These are phyloP conservation scores for Tapera naevia DNA, from an alignment of 2,797 vertebrate genomes.

Conservation along the genomic window DNA sequence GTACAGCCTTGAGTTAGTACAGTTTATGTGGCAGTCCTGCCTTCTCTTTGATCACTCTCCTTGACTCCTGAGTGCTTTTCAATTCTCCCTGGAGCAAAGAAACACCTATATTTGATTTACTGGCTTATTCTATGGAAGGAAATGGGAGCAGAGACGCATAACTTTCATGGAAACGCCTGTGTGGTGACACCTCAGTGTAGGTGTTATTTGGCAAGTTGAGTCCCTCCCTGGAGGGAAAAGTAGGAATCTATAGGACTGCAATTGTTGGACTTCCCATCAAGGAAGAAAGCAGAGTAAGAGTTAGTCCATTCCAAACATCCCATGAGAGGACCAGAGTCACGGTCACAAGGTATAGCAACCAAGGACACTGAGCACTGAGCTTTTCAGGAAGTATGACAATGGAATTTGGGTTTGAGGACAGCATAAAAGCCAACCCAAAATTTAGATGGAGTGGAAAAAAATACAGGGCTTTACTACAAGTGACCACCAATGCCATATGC, in stretches of 20 bases:
- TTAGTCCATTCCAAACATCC: background rate
- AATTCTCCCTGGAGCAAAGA: background rate
- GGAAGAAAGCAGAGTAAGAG: background rate
- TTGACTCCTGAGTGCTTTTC: background rate
- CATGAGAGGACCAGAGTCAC: background rate
- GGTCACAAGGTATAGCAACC: background rate
- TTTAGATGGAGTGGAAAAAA: background rate
- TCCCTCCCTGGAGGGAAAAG: background rate
- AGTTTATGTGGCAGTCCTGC: background rate
- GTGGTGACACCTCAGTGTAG: background rate
- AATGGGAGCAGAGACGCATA: background rate
- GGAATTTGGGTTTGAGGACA: background rate
- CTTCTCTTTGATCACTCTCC: background rate
- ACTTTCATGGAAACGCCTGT: background rate
- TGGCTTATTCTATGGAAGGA: background rate
- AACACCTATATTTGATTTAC: background rate
- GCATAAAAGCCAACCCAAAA: background rate
- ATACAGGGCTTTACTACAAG: background rate
- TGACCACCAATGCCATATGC: background rate
- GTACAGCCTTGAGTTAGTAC: background rate
- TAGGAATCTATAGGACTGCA: background rate
- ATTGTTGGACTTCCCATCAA: background rate
- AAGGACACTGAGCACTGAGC: background rate
- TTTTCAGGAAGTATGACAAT: background rate
- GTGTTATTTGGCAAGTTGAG: background rate